Evolutionary conservation across 2,797 vertebrate species (phyloP).

Genomic region (Remorina albescens): DNA sequence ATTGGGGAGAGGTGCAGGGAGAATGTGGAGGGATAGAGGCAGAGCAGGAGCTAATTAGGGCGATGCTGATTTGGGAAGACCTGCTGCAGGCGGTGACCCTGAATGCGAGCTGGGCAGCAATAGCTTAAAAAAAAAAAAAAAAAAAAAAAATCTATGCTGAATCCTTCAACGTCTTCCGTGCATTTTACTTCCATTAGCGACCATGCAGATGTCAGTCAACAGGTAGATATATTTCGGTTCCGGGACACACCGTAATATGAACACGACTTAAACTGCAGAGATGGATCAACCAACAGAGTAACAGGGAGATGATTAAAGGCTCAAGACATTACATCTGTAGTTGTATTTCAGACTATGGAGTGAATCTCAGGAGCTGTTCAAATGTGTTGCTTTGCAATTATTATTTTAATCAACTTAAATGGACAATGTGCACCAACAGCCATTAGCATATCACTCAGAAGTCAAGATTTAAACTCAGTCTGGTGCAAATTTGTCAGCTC

Average conservation of each 20-base stretch:
- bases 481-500: background rate
- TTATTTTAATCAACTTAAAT: background rate
- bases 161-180: background rate
- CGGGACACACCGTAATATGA: background rate
- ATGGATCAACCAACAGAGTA: background rate
- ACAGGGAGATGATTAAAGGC: too few relatives aligned
- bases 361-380: too few relatives aligned
- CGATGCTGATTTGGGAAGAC: conserved; percentile 45
- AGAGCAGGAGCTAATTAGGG: conserved; percentile 50
- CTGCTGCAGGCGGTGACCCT: conserved; percentile 50
- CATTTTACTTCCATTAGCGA: conserved; percentile 10
- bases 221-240: conserved; percentile 4
- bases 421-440: background rate
- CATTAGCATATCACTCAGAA: background rate
- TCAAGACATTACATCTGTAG: too few relatives aligned
- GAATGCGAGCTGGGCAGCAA: conserved; percentile 11
- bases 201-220: conserved; percentile 35
- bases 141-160: conserved; percentile 2
- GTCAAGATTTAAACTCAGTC: too few relatives aligned
- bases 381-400: background rate
- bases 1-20: conserved; percentile 2
- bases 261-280: background rate
- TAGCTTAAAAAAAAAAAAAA: too few relatives aligned
- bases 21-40: conserved; percentile 3
- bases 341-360: too few relatives aligned